Base-by-base conservation (phyloP, 37 sponge, comb jelly and placozoan species). In the Cladorhizidae sp. region DNA sequence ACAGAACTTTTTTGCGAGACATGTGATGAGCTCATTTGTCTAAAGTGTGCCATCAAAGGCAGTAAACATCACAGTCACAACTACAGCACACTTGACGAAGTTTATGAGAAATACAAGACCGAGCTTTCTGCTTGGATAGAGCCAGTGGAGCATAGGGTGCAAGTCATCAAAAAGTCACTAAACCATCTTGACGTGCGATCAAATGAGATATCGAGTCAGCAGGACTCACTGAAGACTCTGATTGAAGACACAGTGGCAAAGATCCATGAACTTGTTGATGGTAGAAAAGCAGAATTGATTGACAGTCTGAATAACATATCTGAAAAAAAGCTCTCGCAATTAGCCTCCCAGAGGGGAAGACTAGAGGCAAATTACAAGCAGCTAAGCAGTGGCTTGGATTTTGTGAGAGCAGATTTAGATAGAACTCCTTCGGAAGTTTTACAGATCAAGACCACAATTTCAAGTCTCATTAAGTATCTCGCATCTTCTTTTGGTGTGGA, bases 1-100 rank as follows among this genome's bases (percentile, higher is more conserved):
- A 31, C 57, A 57, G 77, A 84, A 22, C 59, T 76, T 8, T 76
- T 54, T 56, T 84, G 84, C 39, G 84, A 84, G 56, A 56, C 76
- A 0, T 84, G 84, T 76, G 70, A 67, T 3, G 69, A 76, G 54
- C 68, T 76, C 40, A 76, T 84, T 14, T 84, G 84, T 32, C 43
- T 26, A 23, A 21, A 84, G 55, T 84, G 84, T 76, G 52, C 67
- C 28, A 37, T 76, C 1, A 49, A 42, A 29, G 67, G 35, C 2
- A 32, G 67, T 41, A 35, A 57, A 21, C 84, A 76, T 57, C 38
- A 61, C 2, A 68, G 57, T 25, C 84, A 84, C 58, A 45, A 76
- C n/a, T 84, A 84, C 31, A 77, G 75, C 29, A 67, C 65, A 21
- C 67, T 76, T n/a, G 14, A 40, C 17, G 67, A 51, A 22, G 40